Evolutionary conservation across 2,797 vertebrate species (phyloP).

Genomic region (Dipus sagitta): DNA sequence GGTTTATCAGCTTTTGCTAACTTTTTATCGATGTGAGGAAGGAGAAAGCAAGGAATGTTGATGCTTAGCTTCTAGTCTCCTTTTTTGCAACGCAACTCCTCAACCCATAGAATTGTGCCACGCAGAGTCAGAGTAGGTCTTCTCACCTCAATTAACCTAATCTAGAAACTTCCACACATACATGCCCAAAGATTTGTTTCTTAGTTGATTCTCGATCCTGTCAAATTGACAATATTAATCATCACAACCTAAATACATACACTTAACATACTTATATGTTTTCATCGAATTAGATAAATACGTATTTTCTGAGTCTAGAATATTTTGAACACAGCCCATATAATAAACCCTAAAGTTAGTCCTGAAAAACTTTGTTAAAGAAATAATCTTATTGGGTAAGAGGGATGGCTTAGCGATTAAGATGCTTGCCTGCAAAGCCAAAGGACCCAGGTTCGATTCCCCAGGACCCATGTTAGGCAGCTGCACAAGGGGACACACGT

Average conservation of each 20-base stretch:
- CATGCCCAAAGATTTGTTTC: too few relatives aligned
- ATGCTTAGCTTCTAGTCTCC: not conserved
- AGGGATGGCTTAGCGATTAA: too few relatives aligned
- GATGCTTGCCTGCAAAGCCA: too few relatives aligned
- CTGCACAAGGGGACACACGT: too few relatives aligned
- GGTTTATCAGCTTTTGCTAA: constrained; percentile 76
- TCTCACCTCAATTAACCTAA: too few relatives aligned
- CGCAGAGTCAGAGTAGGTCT: too few relatives aligned
- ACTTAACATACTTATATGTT: not conserved
- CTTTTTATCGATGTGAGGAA: not conserved
- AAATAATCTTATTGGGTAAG: not conserved
- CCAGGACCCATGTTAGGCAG: not conserved
- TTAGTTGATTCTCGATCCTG: too few relatives aligned
- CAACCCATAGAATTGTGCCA: too few relatives aligned
- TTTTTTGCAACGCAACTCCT: too few relatives aligned
- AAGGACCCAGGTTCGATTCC: not conserved
- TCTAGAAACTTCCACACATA: too few relatives aligned
- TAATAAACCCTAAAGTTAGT: constrained; percentile 30
- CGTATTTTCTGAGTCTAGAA: not conserved
- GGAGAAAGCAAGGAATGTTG: constrained; percentile 29
- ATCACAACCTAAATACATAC: not conserved
- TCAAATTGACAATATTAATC: too few relatives aligned
- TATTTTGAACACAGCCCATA: constrained; percentile 38
- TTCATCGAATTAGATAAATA: constrained; percentile 19
- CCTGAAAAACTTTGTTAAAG: constrained; percentile 37